Conservation (phyloP, 2,113 vertebrate species). For the Dendropsophus ebraccatus region DNA sequence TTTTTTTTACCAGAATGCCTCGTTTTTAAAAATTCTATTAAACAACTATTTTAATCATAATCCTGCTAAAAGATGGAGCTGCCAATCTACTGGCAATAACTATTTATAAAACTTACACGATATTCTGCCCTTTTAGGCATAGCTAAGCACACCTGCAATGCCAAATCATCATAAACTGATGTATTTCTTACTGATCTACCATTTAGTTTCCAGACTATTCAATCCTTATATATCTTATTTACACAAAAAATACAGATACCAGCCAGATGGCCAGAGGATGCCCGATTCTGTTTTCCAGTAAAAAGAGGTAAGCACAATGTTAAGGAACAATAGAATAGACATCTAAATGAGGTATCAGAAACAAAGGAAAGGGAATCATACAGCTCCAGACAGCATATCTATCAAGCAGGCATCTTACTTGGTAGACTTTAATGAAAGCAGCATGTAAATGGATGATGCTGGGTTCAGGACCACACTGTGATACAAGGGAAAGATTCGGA, state of each 20-base stretch:
- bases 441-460: slow-evolving; percentile 48
- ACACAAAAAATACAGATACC: neutral
- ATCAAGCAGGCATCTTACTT: slow-evolving; percentile 2
- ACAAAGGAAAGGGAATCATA: neutral
- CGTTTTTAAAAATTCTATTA: too few species aligned
- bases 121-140: too few species aligned
- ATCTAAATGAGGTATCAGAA: slow-evolving; percentile 36
- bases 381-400: neutral
- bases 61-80: neutral
- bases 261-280: neutral
- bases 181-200: neutral
- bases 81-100: neutral
- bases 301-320: neutral
- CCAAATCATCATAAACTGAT: neutral
- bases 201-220: neutral
- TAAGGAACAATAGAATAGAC: neutral
- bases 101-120: neutral
- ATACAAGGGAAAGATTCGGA: slow-evolving; percentile 36
- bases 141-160: neutral
- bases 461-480: slow-evolving; percentile 34
- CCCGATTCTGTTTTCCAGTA: neutral
- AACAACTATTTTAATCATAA: neutral
- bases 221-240: neutral
- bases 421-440: slow-evolving; percentile 39
- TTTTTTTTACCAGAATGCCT: too few species aligned